Evolutionary conservation across 2,797 vertebrate species (phyloP).

Genomic region (Masticophis lateralis): DNA sequence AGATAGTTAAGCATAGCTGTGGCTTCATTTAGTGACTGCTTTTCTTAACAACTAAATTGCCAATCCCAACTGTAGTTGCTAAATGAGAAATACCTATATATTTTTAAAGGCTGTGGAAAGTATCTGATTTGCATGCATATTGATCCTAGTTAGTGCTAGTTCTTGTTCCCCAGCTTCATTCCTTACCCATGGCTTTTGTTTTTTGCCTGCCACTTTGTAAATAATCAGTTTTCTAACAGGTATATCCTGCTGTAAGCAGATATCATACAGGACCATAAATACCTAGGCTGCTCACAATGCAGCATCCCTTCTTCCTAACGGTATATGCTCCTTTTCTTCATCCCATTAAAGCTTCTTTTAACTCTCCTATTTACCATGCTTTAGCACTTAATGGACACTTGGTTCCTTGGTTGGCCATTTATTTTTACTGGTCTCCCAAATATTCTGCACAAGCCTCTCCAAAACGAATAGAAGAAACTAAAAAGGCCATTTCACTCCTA

Average conservation of each 20-base stretch:
- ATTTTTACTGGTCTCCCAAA: neutral
- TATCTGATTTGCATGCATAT: neutral
- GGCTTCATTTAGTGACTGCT: neutral
- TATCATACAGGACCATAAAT: neutral
- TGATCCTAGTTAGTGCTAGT: neutral
- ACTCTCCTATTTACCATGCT: neutral
- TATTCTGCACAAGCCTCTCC: neutral
- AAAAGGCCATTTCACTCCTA: neutral
- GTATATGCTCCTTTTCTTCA: neutral
- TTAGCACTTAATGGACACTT: neutral
- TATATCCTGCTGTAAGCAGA: neutral
- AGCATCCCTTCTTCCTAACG: neutral
- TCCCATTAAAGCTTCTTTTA: neutral
- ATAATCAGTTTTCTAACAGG: neutral
- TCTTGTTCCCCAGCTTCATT: neutral
- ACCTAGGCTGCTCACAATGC: neutral
- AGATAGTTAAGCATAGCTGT: neutral
- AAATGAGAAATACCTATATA: neutral
- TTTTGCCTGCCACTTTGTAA: neutral
- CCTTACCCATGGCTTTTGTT: conserved; percentile 15
- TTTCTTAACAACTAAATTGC: neutral
- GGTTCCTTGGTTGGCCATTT: neutral
- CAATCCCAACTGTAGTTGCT: neutral
- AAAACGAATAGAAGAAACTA: neutral
- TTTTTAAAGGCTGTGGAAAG: neutral